These are phyloP conservation scores for Autographa gamma DNA, from an alignment of 2,888 invertebrate species.

Conservation along the genomic window DNA sequence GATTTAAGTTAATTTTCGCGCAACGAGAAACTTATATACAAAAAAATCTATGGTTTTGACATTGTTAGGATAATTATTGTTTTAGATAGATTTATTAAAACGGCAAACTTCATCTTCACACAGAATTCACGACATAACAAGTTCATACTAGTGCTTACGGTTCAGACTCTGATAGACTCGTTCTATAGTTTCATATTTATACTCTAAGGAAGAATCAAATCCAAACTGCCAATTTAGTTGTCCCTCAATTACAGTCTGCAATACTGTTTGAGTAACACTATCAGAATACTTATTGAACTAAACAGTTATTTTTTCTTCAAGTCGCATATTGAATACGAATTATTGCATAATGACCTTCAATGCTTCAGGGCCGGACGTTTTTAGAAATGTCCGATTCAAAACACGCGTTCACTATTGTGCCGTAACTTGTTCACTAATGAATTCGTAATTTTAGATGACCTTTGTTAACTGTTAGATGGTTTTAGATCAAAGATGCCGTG, in stretches of 20 bases:
- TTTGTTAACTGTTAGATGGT: slow-evolving; percentile 17
- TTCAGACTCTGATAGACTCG: no score
- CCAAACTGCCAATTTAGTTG: slow-evolving; percentile 15
- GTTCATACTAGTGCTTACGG: no score
- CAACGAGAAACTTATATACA: no score
- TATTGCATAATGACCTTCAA: slow-evolving; percentile 57
- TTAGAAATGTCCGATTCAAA: slow-evolving; percentile 56
- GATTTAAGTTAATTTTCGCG: no score
- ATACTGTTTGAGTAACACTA: slow-evolving; percentile 53
- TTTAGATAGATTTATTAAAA: no score
- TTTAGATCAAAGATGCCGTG: slow-evolving; percentile 21
- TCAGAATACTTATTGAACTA: slow-evolving; percentile 58
- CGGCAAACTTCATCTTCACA: no score
- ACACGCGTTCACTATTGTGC: slow-evolving; percentile 48
- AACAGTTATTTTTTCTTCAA: slow-evolving; percentile 61
- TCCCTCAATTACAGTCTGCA: slow-evolving; percentile 40
- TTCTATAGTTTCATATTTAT: no score
- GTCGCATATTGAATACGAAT: slow-evolving; percentile 61
- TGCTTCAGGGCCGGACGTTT: slow-evolving; percentile 54
- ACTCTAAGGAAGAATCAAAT: slow-evolving; percentile 2
- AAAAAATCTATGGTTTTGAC: no score
- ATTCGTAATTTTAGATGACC: slow-evolving; percentile 48
- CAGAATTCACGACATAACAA: no score
- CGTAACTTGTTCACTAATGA: slow-evolving; percentile 48
- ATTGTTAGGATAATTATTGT: no score